These are phyloP conservation scores for Nansenia antarctica DNA, from an alignment of 2,113 vertebrate genomes.

Conservation along the genomic window DNA sequence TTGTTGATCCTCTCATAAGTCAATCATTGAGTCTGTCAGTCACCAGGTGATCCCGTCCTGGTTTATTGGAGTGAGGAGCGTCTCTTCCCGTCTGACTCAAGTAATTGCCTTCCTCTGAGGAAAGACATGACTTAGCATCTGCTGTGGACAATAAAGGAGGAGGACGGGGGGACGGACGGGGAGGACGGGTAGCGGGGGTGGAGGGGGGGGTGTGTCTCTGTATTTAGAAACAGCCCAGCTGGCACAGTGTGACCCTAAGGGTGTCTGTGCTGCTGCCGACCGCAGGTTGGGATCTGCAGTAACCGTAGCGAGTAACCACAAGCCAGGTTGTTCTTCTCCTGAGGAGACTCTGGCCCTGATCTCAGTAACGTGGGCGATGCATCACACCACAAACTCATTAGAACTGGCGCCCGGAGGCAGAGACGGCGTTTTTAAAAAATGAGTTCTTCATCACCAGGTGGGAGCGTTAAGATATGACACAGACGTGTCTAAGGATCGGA, in stretches of 20 bases:
- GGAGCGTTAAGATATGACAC: neutral
- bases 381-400: slow-evolving; percentile 20
- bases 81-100: slow-evolving; percentile 62
- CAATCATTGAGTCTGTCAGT: slow-evolving; percentile 56
- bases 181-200: too few species aligned
- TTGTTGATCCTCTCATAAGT: slow-evolving; percentile 50
- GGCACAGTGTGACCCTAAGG: slow-evolving; percentile 47
- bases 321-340: slow-evolving; percentile 46
- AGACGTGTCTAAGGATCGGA: too few species aligned
- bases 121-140: slow-evolving; percentile 65
- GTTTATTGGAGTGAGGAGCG: slow-evolving; percentile 62
- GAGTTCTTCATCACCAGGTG: slow-evolving; percentile 3
- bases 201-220: slow-evolving; percentile 25
- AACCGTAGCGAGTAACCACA: slow-evolving; percentile 22
- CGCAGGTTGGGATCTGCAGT: slow-evolving; percentile 61
- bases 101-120: slow-evolving; percentile 63
- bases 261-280: slow-evolving; percentile 50
- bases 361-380: too few species aligned
- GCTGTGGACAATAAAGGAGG: slow-evolving; percentile 44
- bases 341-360: slow-evolving; percentile 16
- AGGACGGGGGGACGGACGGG: neutral
- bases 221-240: slow-evolving; percentile 71
- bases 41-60: slow-evolving; percentile 53
- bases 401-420: neutral
- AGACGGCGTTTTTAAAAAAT: neutral